Percentiles rank a stretch among this genome's conserved stretches.
Conservation (phyloP, 2,888 invertebrate species). For the Operophtera brumata region DNA sequence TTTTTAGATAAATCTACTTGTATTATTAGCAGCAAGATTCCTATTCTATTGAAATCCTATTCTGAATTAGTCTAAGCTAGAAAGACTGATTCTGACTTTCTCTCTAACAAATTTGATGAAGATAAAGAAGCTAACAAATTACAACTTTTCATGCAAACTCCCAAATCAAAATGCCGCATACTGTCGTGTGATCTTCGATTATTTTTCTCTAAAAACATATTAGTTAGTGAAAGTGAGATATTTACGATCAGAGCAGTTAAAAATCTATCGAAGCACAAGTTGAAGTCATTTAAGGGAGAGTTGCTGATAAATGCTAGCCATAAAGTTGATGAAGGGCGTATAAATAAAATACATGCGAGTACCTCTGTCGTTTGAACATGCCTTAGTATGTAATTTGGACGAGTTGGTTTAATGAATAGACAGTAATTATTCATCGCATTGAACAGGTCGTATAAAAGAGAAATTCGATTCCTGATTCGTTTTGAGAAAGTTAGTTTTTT, state of each 20-base stretch:
- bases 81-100: too few species aligned
- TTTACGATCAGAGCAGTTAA: slow-evolving; percentile 52
- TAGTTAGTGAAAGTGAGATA: slow-evolving; percentile 58
- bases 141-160: slow-evolving; percentile 2
- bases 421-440: slow-evolving; percentile 41
- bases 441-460: slow-evolving; percentile 25
- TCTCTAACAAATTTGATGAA: too few species aligned
- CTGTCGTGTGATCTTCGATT: slow-evolving; percentile 24
- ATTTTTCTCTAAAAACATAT: slow-evolving; percentile 35
- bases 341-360: slow-evolving; percentile 44
- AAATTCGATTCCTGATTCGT: slow-evolving; percentile 27
- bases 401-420: slow-evolving; percentile 46
- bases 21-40: too few species aligned
- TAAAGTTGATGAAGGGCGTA: slow-evolving; percentile 65
- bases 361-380: slow-evolving; percentile 57
- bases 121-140: too few species aligned
- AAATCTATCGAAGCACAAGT: slow-evolving; percentile 45
- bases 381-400: slow-evolving; percentile 51
- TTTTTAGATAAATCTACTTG: too few species aligned
- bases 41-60: too few species aligned
- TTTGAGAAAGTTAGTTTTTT: slow-evolving; percentile 21
- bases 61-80: too few species aligned
- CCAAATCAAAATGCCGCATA: slow-evolving; percentile 21
- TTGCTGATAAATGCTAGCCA: slow-evolving; percentile 44
- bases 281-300: slow-evolving; percentile 51